phyloP scores from a whole-genome alignment of 2,888 invertebrate species.

The Ormyrus thymus region DNA sequence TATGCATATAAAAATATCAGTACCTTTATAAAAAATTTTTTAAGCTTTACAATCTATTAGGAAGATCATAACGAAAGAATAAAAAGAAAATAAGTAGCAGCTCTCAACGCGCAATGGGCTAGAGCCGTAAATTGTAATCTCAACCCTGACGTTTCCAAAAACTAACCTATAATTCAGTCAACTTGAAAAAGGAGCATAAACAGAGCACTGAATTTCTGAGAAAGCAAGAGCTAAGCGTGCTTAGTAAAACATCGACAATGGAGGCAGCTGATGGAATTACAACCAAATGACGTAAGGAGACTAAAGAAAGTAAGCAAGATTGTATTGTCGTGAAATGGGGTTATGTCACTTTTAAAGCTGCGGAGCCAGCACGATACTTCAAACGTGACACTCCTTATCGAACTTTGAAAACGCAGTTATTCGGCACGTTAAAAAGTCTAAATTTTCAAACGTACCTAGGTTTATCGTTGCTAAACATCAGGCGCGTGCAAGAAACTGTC shows the following conservation, averaged over 20 bases:
- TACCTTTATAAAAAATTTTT: neutral
- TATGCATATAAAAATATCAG: slow-evolving; percentile 7
- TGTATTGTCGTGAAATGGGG: slow-evolving; percentile 16
- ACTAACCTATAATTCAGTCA: slow-evolving; percentile 42
- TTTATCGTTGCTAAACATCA: slow-evolving; percentile 20
- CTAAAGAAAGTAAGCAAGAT: slow-evolving; percentile 7
- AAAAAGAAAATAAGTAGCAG: neutral
- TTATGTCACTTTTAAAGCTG: slow-evolving; percentile 33
- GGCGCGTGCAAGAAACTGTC: slow-evolving; percentile 22
- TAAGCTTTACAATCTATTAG: neutral
- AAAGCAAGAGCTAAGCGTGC: neutral
- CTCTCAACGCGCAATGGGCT: no score
- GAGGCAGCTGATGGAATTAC: slow-evolving; percentile 22
- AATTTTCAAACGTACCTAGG: slow-evolving; percentile 19
- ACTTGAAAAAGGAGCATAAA: neutral
- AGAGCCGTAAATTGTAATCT: no score
- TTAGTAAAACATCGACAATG: neutral
- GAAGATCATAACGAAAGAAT: neutral
- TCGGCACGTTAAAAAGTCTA: neutral
- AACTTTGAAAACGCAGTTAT: no score
- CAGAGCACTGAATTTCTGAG: neutral
- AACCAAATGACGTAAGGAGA: slow-evolving; percentile 28
- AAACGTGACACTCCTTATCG: neutral
- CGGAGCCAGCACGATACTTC: neutral
- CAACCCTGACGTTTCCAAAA: slow-evolving; percentile 18